Evolutionary conservation across 2,888 invertebrate species (phyloP), one percentile per base, ranked within the genome.

Genomic region (Phyllotreta cruciferae): DNA sequence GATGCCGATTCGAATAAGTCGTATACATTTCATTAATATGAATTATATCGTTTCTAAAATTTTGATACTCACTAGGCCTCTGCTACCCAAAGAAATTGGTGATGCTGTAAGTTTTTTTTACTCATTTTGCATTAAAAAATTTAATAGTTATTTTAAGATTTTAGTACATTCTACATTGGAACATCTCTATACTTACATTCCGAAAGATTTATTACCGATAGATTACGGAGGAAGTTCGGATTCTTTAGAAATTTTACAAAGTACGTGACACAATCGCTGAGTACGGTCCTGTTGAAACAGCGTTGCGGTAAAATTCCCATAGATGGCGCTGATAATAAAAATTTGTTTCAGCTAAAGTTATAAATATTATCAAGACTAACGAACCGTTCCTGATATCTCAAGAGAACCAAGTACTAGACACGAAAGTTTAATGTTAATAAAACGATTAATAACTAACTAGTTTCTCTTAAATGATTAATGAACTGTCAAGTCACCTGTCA

Each of bases 171-270:
- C 70, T 7, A 66, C 73, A 8, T 67, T 75, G 0, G 76, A 77
- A 1, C 70, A 68, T 10, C 63, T 77, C 68, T 58, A 50, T 75
- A 60, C 73, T 64, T 83, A 79, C 66, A 79, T 90, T 3, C 85
- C 88, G 0, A 79, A 83, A 64, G 82, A 85, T 6, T 80, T 85
- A 35, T 75, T 91, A 53, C 90, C 90, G 0, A 84, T 85, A 55
- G 89, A 90, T 11, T 82, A 82, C 6, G 90, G 89, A 0, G 90
- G 90, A 36, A 52, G 65, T 9, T 66, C 64, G 50, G 72, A 72
- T 49, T 60, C 72, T 1, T 39, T 70, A 6, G 11, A 62, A 14
- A 64, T 65, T 52, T 60, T 75, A 52, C 72, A 71, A 39, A 74
- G 75, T 74, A 66, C 24, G 24, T 24, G n/a, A n/a, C n/a, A n/a